Conservation (phyloP, 2,113 vertebrate species). For the Clarias gariepinus region DNA sequence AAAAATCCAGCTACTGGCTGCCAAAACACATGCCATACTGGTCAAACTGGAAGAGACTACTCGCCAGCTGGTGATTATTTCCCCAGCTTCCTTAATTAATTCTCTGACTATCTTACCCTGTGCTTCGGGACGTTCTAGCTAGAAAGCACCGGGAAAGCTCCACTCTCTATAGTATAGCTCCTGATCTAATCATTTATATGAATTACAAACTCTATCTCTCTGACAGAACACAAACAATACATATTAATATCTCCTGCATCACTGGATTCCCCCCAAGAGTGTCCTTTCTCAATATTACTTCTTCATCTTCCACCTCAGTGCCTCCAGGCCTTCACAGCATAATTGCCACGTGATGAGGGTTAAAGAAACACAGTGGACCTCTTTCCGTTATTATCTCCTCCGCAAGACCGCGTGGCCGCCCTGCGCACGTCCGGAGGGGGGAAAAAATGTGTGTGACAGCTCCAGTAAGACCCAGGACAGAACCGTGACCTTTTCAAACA, state of each 20-base stretch:
- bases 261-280: not conserved
- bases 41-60: not conserved
- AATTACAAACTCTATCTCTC: not conserved
- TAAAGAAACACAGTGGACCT: slow-evolving; percentile 1
- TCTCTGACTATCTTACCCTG: not conserved
- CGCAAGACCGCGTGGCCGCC: not conserved
- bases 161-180: not conserved
- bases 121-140: not conserved
- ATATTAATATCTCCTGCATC: not conserved
- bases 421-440: not conserved
- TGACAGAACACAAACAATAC: not conserved
- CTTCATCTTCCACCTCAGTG: not conserved
- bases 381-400: slow-evolving; percentile 2
- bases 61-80: not conserved
- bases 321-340: not conserved
- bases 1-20: not conserved
- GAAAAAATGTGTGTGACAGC: not conserved
- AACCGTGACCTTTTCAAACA: slow-evolving; percentile 21
- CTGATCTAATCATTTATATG: not conserved
- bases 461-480: not conserved
- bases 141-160: not conserved
- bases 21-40: not conserved
- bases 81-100: not conserved
- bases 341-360: slow-evolving; percentile 3
- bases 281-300: not conserved